Evolutionary conservation across 2,888 invertebrate genomes (phyloP).

Genomic region (Lasius platythorax): DNA sequence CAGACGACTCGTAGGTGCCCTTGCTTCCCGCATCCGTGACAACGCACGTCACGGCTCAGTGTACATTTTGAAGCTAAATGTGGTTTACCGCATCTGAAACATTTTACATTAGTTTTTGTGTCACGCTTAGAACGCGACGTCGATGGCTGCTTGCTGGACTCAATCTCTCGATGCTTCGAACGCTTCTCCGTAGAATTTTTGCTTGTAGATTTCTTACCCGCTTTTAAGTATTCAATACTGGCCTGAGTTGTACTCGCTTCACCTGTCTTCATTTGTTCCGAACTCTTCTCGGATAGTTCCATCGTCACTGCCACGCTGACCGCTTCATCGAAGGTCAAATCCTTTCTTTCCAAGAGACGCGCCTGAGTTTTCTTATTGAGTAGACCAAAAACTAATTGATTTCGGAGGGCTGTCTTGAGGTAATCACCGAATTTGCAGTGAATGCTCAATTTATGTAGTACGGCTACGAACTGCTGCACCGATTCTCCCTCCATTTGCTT

Average conservation of each 20-base stretch:
- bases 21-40: not conserved
- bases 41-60: not conserved
- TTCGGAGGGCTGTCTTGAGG: not conserved
- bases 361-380: not conserved
- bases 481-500: not conserved
- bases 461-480: not conserved
- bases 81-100: too few relatives aligned
- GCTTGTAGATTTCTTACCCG: not conserved
- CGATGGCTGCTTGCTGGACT: not conserved
- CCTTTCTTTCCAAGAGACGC: not conserved
- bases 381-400: not conserved
- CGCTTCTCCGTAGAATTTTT: not conserved
- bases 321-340: not conserved
- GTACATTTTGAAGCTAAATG: not conserved
- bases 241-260: not conserved
- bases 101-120: not conserved
- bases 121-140: too few relatives aligned
- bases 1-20: not conserved
- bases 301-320: rapidly evolving
- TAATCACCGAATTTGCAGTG: not conserved
- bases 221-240: not conserved
- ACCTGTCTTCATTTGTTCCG: not conserved
- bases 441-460: not conserved
- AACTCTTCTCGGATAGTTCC: not conserved
- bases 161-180: too few relatives aligned